phyloP scores from a whole-genome alignment of 2,113 vertebrate genomes.

The Gavia stellata region DNA sequence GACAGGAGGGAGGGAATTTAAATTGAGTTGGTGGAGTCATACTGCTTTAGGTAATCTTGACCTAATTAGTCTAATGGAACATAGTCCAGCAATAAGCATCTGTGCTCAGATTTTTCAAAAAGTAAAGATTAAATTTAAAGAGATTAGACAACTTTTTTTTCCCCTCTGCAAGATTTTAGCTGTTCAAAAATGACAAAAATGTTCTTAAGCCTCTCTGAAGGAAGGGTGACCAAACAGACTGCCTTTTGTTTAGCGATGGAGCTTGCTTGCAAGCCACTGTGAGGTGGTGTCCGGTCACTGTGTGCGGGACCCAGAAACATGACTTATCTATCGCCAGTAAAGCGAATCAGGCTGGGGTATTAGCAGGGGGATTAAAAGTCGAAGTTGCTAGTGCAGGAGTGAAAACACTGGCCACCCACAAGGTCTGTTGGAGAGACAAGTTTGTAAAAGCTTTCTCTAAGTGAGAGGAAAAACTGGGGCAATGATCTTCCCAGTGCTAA shows the following conservation, averaged over 20 bases:
- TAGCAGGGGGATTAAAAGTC: constrained; percentile 74
- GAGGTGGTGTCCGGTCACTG: constrained; percentile 66
- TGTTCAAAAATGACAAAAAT: constrained; percentile 99
- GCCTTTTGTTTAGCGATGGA: constrained; percentile 82
- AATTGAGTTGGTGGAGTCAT: neutral
- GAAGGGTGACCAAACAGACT: constrained; percentile 81
- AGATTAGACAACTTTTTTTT: constrained; percentile 89
- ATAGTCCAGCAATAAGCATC: constrained; percentile 72
- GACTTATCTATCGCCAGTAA: constrained; percentile 75
- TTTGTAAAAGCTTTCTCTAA: neutral
- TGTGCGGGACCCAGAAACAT: constrained; percentile 74
- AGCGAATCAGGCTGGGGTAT: constrained; percentile 69
- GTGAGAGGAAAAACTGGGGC: neutral
- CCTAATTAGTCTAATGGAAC: constrained; percentile 82
- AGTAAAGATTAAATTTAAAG: constrained; percentile 90
- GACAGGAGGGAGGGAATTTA: neutral
- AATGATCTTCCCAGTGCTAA: neutral
- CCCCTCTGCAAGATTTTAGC: constrained; percentile 88
- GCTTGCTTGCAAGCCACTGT: constrained; percentile 48
- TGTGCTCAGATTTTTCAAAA: constrained; percentile 73
- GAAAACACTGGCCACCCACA: constrained; percentile 76
- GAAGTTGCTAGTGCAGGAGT: constrained; percentile 58
- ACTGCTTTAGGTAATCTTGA: constrained; percentile 65
- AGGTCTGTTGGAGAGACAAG: constrained; percentile 12
- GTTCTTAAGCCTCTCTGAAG: constrained; percentile 89